Evolutionary conservation across 2,113 vertebrate genomes (phyloP).

Genomic region (Anhinga rufa): DNA sequence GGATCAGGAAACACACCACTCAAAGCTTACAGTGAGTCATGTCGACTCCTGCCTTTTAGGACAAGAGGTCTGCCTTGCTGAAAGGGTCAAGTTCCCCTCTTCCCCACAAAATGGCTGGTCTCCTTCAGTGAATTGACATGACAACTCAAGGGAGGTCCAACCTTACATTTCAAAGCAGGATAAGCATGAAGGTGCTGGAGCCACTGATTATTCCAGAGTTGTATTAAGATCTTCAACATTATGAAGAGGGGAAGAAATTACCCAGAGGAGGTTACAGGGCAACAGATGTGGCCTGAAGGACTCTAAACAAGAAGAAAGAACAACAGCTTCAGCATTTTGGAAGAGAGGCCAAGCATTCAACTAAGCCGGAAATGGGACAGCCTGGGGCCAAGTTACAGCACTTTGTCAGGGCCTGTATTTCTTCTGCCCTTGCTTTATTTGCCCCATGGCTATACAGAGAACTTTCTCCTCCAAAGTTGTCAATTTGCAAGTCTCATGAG

Average conservation of each 20-base stretch:
- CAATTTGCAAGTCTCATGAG: slow-evolving; percentile 54
- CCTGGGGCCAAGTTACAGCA: slow-evolving; percentile 8
- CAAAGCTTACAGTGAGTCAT: not conserved
- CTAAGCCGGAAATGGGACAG: not conserved
- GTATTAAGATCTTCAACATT: not conserved
- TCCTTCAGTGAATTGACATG: not conserved
- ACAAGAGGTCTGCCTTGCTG: not conserved
- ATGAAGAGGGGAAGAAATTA: not conserved
- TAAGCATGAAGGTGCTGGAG: not conserved
- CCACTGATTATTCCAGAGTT: not conserved
- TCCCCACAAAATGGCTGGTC: not conserved
- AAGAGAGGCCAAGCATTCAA: not conserved
- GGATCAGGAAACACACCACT: not conserved
- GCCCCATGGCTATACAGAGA: not conserved
- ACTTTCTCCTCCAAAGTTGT: slow-evolving; percentile 16
- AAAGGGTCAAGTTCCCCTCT: not conserved
- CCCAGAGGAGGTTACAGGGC: not conserved
- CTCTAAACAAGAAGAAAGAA: not conserved
- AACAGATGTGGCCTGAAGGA: not conserved
- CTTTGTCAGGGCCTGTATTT: slow-evolving; percentile 3
- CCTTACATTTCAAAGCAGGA: not conserved
- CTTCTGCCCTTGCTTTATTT: slow-evolving; percentile 22
- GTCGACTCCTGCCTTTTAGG: not conserved
- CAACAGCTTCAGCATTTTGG: not conserved
- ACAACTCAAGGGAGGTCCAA: not conserved